phyloP scores from a whole-genome alignment of 2,888 invertebrate genomes.

The Macaria liturata region DNA sequence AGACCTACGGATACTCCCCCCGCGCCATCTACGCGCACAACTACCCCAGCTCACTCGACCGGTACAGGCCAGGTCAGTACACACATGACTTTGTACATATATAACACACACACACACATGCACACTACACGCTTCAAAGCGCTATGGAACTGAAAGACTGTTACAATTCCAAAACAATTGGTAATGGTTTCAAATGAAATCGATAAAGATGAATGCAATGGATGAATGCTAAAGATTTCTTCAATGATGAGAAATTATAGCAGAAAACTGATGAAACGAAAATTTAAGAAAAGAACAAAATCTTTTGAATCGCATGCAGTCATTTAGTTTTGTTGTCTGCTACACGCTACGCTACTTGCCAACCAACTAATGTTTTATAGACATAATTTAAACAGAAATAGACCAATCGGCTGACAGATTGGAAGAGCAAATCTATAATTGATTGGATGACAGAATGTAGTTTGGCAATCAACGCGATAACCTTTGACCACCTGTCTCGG shows the following conservation, averaged over 20 bases:
- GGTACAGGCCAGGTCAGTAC: slow-evolving; percentile 94
- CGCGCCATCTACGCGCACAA: slow-evolving; percentile 94
- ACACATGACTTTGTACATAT: slow-evolving; percentile 15
- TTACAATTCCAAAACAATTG: not conserved
- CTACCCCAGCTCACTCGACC: slow-evolving; percentile 88
- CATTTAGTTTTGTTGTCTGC: slow-evolving; percentile 26
- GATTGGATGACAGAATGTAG: slow-evolving; percentile 47
- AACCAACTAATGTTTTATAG: slow-evolving; percentile 36
- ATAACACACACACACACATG: slow-evolving; percentile 19
- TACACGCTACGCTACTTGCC: slow-evolving; percentile 48
- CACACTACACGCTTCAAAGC: not conserved
- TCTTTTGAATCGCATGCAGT: slow-evolving; percentile 18
- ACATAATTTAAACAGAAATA: slow-evolving; percentile 37
- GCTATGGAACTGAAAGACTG: slow-evolving; percentile 16
- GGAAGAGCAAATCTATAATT: slow-evolving; percentile 42
- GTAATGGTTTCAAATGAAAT: too few species aligned
- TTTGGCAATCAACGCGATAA: slow-evolving; percentile 47
- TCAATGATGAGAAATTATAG: too few species aligned
- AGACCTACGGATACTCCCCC: slow-evolving; percentile 95
- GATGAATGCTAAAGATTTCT: too few species aligned
- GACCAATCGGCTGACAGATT: slow-evolving; percentile 42
- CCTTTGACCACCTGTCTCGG: slow-evolving; percentile 35
- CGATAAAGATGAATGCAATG: too few species aligned
- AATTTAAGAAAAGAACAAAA: not conserved
- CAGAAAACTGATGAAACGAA: too few species aligned